These are phyloP conservation scores for Ophthalmolycus amberensis DNA, from an alignment of 2,113 vertebrate species.

Conservation along the genomic window DNA sequence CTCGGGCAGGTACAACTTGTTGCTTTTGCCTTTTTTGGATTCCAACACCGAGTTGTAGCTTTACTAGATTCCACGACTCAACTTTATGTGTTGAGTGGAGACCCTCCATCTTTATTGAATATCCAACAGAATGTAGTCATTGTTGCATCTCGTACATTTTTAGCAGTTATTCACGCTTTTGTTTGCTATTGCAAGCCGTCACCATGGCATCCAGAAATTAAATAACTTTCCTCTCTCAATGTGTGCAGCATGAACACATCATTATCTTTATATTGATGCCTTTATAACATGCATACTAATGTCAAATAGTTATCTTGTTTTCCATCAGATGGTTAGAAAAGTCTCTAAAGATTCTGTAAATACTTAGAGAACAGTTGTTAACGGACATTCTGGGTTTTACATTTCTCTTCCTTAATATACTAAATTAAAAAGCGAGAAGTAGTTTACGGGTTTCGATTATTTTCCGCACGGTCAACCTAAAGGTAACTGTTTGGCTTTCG, in stretches of 20 bases:
- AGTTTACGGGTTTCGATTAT: not conserved
- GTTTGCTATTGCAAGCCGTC: too few relatives aligned
- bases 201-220: not conserved
- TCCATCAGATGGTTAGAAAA: too few relatives aligned
- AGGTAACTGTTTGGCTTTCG: not conserved
- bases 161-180: too few relatives aligned
- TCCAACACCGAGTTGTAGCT: not conserved
- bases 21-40: too few relatives aligned
- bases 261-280: too few relatives aligned
- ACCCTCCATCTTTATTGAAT: not conserved
- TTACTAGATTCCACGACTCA: not conserved
- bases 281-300: too few relatives aligned
- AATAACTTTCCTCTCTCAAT: not conserved
- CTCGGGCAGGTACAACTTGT: slow-evolving; percentile 7
- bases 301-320: too few relatives aligned
- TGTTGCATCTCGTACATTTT: too few relatives aligned
- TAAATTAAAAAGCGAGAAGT: not conserved
- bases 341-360: not conserved
- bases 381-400: too few relatives aligned
- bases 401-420: not conserved
- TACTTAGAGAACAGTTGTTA: not conserved
- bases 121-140: not conserved
- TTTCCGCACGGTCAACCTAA: not conserved
- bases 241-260: not conserved
- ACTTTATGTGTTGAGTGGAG: not conserved